These are phyloP conservation scores for Puntigrus tetrazona DNA, from an alignment of 2,113 vertebrate species.

Conservation along the genomic window DNA sequence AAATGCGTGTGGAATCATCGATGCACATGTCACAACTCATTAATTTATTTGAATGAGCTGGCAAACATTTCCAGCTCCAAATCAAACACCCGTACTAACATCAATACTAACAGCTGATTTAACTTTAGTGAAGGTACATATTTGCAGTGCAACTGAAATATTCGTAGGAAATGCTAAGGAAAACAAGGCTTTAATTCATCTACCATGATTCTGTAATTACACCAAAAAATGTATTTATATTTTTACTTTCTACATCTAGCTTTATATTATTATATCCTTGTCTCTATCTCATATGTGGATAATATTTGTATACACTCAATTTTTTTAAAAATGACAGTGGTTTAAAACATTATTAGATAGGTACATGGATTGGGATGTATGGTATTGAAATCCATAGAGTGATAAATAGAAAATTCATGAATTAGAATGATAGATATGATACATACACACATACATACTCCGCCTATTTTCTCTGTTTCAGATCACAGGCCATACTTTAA, in stretches of 20 bases:
- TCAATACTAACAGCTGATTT: neutral
- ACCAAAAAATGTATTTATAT: neutral
- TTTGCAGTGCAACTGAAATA: neutral
- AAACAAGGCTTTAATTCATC: neutral
- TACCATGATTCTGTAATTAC: neutral
- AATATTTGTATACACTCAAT: too few species aligned
- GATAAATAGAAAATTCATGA: too few species aligned
- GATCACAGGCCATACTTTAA: neutral
- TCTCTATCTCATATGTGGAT: neutral
- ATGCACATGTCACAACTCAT: neutral
- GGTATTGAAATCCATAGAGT: too few species aligned
- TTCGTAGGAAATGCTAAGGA: neutral
- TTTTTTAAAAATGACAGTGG: too few species aligned
- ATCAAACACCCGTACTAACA: neutral
- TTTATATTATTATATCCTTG: neutral
- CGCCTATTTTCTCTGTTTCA: slow-evolving; percentile 13
- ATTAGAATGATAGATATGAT: too few species aligned
- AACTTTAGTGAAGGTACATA: too few species aligned
- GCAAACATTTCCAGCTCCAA: neutral
- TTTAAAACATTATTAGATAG: too few species aligned
- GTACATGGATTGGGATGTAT: too few species aligned
- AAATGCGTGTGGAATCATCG: neutral
- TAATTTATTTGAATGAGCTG: neutral
- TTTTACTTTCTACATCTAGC: neutral
- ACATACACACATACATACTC: neutral